These are phyloP conservation scores for Opisthocomus hoazin DNA, from an alignment of 2,113 vertebrate species.

Conservation along the genomic window DNA sequence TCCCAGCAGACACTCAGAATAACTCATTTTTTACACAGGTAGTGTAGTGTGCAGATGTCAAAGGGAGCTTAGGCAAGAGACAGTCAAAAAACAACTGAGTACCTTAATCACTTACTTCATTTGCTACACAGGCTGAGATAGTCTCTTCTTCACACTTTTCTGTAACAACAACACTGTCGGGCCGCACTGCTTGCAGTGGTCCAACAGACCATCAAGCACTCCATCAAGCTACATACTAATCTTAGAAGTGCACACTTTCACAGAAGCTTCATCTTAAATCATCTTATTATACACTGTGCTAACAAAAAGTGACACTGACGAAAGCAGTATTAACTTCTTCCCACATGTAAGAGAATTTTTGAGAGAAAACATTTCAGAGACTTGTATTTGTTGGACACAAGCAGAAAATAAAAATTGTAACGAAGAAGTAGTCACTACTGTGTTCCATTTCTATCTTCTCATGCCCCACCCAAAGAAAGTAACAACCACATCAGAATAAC, in stretches of 20 bases:
- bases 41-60: background rate
- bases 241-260: background rate
- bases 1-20: background rate
- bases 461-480: background rate
- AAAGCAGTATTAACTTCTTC: background rate
- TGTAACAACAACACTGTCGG: background rate
- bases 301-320: background rate
- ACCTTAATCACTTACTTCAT: background rate
- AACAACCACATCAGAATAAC: background rate
- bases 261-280: background rate
- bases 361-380: background rate
- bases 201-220: background rate
- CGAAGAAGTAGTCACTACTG: background rate
- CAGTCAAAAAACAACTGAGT: background rate
- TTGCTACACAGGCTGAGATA: background rate
- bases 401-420: background rate
- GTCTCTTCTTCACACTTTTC: background rate
- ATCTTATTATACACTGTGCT: background rate
- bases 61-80: background rate
- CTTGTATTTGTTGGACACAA: background rate
- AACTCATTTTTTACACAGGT: background rate
- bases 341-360: background rate
- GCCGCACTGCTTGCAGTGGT: background rate
- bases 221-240: background rate
- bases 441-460: background rate